Conservation (phyloP, 2,113 vertebrate species). For the Cebidichthys violaceus region DNA sequence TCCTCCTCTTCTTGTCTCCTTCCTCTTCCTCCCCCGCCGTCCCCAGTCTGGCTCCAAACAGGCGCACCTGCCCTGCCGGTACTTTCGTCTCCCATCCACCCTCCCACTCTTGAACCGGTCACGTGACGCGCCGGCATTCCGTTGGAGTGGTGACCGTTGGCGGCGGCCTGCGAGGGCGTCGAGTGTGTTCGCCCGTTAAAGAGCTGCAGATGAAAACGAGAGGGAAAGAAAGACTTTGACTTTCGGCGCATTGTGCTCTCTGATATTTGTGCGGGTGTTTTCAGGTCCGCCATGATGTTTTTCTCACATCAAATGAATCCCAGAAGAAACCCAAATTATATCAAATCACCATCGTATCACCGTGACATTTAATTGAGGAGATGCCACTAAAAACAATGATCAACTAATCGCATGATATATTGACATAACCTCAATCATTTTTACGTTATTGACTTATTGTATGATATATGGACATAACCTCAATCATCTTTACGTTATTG, state of each 20-base stretch:
- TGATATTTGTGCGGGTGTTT: background rate
- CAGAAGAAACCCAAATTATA: background rate
- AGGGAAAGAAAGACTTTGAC: background rate
- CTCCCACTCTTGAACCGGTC: conserved; percentile 8
- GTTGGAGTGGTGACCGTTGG: conserved; percentile 19
- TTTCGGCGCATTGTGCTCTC: too few species aligned
- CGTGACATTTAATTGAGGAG: conserved; percentile 15
- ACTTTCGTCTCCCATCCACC: conserved; percentile 20
- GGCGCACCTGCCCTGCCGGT: background rate
- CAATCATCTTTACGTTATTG: background rate
- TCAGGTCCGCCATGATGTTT: background rate
- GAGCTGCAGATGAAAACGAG: conserved; percentile 33
- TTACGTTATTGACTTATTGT: background rate
- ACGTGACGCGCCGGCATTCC: background rate
- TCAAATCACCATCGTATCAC: conserved; percentile 17
- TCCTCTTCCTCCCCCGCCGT: conserved; percentile 14
- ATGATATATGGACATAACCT: too few species aligned
- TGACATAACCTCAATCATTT: too few species aligned
- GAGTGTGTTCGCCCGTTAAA: conserved; percentile 2
- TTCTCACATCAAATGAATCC: background rate
- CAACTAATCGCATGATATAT: too few species aligned
- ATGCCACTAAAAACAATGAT: background rate
- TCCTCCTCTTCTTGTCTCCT: conserved; percentile 36
- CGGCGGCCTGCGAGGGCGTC: conserved; percentile 1
- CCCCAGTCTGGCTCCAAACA: conserved; percentile 41